These are phyloP conservation scores for Xestia ashworthii DNA, from an alignment of 2,888 invertebrate genomes.

Conservation along the genomic window DNA sequence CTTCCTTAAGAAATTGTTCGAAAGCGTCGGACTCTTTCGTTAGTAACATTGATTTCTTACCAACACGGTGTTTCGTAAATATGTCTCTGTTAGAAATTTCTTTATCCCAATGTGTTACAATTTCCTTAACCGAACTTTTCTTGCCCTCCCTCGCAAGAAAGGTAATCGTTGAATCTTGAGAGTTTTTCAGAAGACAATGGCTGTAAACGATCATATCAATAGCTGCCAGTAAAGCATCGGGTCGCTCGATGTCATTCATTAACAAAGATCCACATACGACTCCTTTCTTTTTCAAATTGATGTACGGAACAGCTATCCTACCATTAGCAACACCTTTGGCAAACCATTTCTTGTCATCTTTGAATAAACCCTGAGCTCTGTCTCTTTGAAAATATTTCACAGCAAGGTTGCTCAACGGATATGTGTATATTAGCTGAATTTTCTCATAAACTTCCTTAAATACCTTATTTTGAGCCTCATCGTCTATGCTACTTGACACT, in stretches of 20 bases:
- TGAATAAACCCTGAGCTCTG: constrained; percentile 42
- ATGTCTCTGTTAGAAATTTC: constrained; percentile 50
- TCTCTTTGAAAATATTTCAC: constrained; percentile 58
- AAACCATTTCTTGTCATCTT: constrained; percentile 63
- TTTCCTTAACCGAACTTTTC: constrained; percentile 28
- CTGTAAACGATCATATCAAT: constrained; percentile 68
- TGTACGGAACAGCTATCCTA: constrained; percentile 64
- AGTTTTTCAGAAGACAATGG: constrained; percentile 65
- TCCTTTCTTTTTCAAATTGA: constrained; percentile 66
- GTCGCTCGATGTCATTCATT: constrained; percentile 46
- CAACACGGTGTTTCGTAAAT: constrained; percentile 42
- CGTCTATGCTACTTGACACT: constrained; percentile 17
- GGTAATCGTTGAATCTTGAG: constrained; percentile 46
- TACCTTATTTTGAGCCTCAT: constrained; percentile 28
- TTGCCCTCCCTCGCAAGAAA: constrained; percentile 52
- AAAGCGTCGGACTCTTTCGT: constrained; percentile 25
- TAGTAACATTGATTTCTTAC: constrained; percentile 25
- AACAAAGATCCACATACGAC: constrained; percentile 55
- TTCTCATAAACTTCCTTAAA: constrained; percentile 49
- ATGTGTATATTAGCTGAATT: constrained; percentile 42
- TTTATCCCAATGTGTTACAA: constrained; percentile 31
- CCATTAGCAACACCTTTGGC: constrained; percentile 61
- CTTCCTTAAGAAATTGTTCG: constrained; percentile 44
- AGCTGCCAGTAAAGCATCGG: constrained; percentile 71
- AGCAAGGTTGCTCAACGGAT: constrained; percentile 44